phyloP scores from a whole-genome alignment of 1,140 invertebrate genomes.

The Lordiphosa clarofinis region DNA sequence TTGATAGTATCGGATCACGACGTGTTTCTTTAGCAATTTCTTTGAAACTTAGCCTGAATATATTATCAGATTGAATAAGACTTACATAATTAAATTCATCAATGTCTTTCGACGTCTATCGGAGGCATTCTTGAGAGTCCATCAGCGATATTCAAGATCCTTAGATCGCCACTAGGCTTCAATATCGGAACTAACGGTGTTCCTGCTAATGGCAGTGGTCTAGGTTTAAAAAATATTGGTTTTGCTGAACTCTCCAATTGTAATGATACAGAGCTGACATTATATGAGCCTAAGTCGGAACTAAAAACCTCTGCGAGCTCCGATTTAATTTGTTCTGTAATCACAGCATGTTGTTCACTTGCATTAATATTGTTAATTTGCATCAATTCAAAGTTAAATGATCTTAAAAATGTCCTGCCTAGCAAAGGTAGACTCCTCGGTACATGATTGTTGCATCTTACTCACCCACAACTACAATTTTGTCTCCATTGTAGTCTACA shows the following conservation, averaged over 20 bases:
- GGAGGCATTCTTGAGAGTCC: conserved; percentile 4
- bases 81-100: background rate
- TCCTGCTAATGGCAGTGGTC: background rate
- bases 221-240: background rate
- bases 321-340: too few relatives aligned
- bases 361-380: too few relatives aligned
- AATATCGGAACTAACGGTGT: background rate
- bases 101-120: background rate
- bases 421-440: too few relatives aligned
- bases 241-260: background rate
- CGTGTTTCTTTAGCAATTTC: conserved; percentile 6
- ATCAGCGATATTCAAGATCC: background rate
- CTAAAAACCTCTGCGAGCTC: too few relatives aligned
- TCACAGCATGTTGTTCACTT: too few relatives aligned
- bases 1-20: background rate
- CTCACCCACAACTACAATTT: too few relatives aligned
- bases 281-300: background rate
- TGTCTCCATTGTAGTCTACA: too few relatives aligned
- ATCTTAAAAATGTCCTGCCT: too few relatives aligned
- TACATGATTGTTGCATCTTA: too few relatives aligned
- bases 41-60: background rate
- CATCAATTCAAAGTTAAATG: too few relatives aligned
- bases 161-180: too few relatives aligned
- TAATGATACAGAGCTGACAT: background rate
- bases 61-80: conserved; percentile 1